Evolutionary conservation across 2,113 vertebrate genomes (phyloP).

Genomic region (Pyxicephalus adspersus): DNA sequence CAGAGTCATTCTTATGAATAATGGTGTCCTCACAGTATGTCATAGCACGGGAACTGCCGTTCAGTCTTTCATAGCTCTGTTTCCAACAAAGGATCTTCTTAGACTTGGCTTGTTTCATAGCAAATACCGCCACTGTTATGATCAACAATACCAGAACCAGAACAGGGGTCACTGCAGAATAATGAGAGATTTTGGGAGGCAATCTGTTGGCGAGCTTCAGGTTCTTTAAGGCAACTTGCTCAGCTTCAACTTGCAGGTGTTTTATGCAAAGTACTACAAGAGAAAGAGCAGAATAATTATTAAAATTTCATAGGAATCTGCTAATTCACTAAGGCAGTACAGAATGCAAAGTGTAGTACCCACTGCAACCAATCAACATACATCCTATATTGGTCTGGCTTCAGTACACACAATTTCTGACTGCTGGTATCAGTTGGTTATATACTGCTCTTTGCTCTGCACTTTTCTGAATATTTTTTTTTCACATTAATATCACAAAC

Average conservation of each 20-base stretch:
- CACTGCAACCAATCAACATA: too few species aligned
- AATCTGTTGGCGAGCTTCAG: constrained; percentile 54
- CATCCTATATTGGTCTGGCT: too few species aligned
- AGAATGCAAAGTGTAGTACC: too few species aligned
- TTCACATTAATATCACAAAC: too few species aligned
- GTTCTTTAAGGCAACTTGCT: constrained; percentile 42
- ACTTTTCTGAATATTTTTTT: too few species aligned
- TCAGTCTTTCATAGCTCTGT: constrained; percentile 75
- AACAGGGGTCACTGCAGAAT: constrained; percentile 62
- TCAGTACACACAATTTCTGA: too few species aligned
- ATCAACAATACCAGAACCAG: constrained; percentile 65
- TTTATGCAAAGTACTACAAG: constrained; percentile 73
- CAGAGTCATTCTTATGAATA: constrained; percentile 1
- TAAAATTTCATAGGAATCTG: too few species aligned
- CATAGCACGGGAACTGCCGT: constrained; percentile 60
- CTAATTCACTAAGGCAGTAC: too few species aligned
- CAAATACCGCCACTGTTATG: constrained; percentile 64
- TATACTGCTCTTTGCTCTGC: too few species aligned
- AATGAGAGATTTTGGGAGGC: constrained; percentile 63
- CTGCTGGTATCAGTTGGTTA: too few species aligned
- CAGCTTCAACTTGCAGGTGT: constrained; percentile 60
- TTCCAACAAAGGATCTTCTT: constrained; percentile 75
- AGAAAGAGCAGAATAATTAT: background rate
- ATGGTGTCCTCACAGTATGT: constrained; percentile 5
- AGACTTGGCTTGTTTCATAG: constrained; percentile 67